Percentiles rank a stretch among this genome's conserved stretches.
phyloP scores from a whole-genome alignment of 2,113 vertebrate species.

The Delphinus delphis region DNA sequence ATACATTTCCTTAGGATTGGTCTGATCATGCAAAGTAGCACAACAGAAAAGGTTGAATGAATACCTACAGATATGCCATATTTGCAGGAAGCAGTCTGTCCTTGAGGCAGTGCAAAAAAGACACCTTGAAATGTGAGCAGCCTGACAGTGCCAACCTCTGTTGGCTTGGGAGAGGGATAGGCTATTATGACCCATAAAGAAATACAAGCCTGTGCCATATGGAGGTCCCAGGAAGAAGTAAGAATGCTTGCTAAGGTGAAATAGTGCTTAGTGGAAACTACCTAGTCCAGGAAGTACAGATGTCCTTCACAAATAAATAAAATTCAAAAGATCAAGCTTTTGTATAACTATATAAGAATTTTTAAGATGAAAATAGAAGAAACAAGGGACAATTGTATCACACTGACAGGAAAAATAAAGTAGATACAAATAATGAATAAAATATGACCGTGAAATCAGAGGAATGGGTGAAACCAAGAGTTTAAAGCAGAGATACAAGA shows the following conservation, averaged over 20 bases:
- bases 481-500: background rate
- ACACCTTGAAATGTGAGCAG: background rate
- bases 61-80: background rate
- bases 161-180: background rate
- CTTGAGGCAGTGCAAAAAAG: background rate
- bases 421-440: background rate
- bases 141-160: background rate
- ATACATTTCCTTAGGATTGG: background rate
- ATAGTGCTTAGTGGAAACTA: background rate
- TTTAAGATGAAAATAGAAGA: background rate
- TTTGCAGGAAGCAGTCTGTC: background rate
- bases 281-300: background rate
- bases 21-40: background rate
- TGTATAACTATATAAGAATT: background rate
- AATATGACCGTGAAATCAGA: background rate
- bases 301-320: background rate
- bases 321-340: background rate
- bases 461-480: background rate
- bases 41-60: background rate
- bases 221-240: background rate
- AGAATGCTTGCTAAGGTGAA: background rate
- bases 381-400: background rate
- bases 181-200: background rate
- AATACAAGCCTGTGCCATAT: background rate
- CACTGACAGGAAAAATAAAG: background rate